These are phyloP conservation scores for Lordiphosa fenestrarum DNA, from an alignment of 2,888 invertebrate species.

Conservation along the genomic window DNA sequence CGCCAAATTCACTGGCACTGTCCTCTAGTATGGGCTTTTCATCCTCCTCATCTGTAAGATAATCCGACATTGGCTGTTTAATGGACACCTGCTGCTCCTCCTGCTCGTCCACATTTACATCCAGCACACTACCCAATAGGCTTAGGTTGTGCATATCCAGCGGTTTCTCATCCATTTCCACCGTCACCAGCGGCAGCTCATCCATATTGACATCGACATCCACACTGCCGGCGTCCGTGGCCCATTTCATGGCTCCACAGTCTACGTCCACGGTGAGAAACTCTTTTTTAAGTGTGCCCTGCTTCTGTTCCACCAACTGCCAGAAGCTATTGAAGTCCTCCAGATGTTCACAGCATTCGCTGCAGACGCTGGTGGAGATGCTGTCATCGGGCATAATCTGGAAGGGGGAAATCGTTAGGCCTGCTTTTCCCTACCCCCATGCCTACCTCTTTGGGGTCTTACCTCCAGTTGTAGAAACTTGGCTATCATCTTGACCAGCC, in stretches of 20 bases:
- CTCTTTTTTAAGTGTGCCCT: conserved; percentile 58
- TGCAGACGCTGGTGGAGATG: conserved; percentile 59
- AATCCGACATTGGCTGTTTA: conserved; percentile 18
- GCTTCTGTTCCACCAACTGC: conserved; percentile 63
- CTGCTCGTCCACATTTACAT: conserved; percentile 62
- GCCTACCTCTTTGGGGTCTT: neutral
- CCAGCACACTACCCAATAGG: conserved; percentile 56
- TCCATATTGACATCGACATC: conserved; percentile 58
- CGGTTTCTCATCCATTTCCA: conserved; percentile 60
- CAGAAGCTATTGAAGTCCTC: conserved; percentile 65
- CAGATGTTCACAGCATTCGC: conserved; percentile 62
- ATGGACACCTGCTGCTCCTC: conserved; percentile 35
- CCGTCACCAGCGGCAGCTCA: conserved; percentile 55
- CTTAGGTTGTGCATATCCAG: conserved; percentile 59
- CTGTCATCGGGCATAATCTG: conserved; percentile 59
- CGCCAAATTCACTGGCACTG: conserved; percentile 19
- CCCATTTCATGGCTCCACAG: conserved; percentile 57
- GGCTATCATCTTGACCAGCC: conserved; percentile 67
- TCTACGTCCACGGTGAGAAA: conserved; percentile 61
- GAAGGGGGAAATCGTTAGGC: neutral
- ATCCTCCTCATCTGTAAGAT: conserved; percentile 23
- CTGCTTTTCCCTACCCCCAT: neutral
- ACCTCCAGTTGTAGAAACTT: conserved; percentile 68
- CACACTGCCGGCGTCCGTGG: conserved; percentile 44
- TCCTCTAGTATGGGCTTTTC: conserved; percentile 41